Evolutionary conservation across 1,140 invertebrate genomes (phyloP), one percentile per base, ranked within the genome.

Genomic region (Drosophila yakuba): DNA sequence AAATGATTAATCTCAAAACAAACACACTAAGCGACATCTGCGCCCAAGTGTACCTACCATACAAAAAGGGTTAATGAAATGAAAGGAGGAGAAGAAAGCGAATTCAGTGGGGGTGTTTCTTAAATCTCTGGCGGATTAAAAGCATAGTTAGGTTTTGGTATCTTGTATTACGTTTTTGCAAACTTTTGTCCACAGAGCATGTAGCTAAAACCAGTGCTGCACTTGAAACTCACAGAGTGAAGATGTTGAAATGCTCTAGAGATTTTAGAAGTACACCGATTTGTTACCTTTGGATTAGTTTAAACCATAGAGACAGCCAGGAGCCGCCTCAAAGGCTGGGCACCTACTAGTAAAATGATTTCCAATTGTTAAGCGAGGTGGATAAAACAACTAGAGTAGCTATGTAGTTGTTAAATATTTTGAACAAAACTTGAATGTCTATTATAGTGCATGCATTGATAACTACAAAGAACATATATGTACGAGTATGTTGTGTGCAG

Each of bases 1-100:
- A 80, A 85, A 86, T 84, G 84, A 88, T 85, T 77, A 63, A 91
- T 74, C 76, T 74, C 78, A 91, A 78, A 47, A 66, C 67, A 73
- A 66, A 63, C 36, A 74, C 38, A 67, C 59, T 80, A 74, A 74
- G 71, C 61, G 52, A 56, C 67, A 79, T 71, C 36, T 75, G 64
- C 61, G 67, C 8, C 56, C 59, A 45, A 38, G 38, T 25, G 35
- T 3, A 61, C 36, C 57, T 41, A 38, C 32, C 38, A 12, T 4
- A 43, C 36, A 12, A 12, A 28, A 20, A 25, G 28, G 20, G 15
- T 45, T 11, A 28, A 32, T 5, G 15, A 17, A 20, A 12, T 36
- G 41, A 17, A 35, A 43, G 47, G 15, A 38, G 20, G 32, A 17
- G 38, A 32, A 12, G 41, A n/a, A 38, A n/a, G 41, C 17, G 12